Evolutionary conservation across 2,797 vertebrate genomes (phyloP), one percentile per base, ranked within the genome.

Genomic region (Lutra lutra): DNA sequence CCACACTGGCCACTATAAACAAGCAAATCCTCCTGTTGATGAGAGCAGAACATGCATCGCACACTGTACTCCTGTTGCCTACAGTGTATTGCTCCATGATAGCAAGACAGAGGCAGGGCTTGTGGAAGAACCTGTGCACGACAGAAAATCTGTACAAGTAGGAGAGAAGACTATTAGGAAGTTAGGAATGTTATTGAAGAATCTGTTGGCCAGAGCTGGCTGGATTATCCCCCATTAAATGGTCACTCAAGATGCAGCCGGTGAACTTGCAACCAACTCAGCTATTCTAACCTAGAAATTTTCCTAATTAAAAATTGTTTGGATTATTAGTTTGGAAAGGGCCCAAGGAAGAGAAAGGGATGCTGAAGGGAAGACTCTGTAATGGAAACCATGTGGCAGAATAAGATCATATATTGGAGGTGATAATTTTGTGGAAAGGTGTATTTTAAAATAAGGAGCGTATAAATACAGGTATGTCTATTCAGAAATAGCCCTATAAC

Each of bases 11-110:
- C 96, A 96, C 93, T 95, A 97, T 98, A 98, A 98, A 98, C 96
- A 98, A 98, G 95, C 96, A 97, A 98, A 98, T 98, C 93, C 83
- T 98, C 95, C 98, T 98, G 98, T 98, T 98, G 98, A 98, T 98
- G 98, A 98, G 97, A 97, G 97, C 97, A 96, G 89, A 96, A 97
- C 98, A 98, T 98, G 96, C 96, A 97, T 98, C 98, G 98, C 98
- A 97, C 97, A 98, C 97, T 90, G 97, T 94, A 89, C 73, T 98
- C 38, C 96, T 96, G 73, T 98, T 98, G 97, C 95, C 93, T 98
- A 95, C 87, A 97, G 95, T 97, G 97, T 97, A 95, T 98, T 97
- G 92, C 96, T 98, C 43, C 85, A 95, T 93, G 78, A 95, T 97
- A 96, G 97, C 84, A 97, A 97, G 95, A 97, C 46, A 95, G 94